A percentile compares a stretch with the other conserved stretches of the same genome.
Conservation (phyloP, 2,113 vertebrate species). For the Ptilorrhoa leucosticta region DNA sequence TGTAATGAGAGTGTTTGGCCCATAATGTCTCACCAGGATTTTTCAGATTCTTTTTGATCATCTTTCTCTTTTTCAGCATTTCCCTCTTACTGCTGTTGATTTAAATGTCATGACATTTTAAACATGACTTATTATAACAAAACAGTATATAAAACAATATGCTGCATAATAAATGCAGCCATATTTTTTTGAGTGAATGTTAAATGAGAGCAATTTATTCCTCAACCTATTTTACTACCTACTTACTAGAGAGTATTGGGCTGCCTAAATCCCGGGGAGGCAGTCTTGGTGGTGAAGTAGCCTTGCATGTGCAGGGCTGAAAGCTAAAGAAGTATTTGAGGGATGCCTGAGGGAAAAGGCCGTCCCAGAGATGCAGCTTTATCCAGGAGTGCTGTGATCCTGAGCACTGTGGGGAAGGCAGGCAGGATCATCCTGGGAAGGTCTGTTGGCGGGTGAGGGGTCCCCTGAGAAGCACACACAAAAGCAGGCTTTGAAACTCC, state of each 20-base stretch:
- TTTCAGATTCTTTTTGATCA: conserved; percentile 42
- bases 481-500: neutral
- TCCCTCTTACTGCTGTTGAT: conserved; percentile 58
- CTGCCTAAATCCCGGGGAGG: conserved; percentile 14
- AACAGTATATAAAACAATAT: conserved; percentile 62
- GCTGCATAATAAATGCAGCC: conserved; percentile 43
- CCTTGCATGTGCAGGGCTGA: neutral
- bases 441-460: neutral
- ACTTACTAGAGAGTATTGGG: neutral
- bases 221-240: conserved; percentile 40
- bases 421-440: neutral
- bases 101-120: conserved; percentile 72
- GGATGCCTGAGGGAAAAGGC: neutral
- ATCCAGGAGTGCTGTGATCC: neutral
- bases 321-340: neutral
- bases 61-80: conserved; percentile 44
- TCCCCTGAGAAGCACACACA: neutral
- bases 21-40: neutral
- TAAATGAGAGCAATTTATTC: conserved; percentile 57
- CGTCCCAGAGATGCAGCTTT: neutral
- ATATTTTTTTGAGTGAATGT: conserved; percentile 54
- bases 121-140: conserved; percentile 68
- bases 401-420: neutral
- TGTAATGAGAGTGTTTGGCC: neutral
- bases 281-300: neutral